A percentile compares a stretch with the other conserved stretches of the same genome.
These are phyloP conservation scores for Odobenus rosmarus DNA, from an alignment of 2,113 vertebrate genomes.

Conservation along the genomic window DNA sequence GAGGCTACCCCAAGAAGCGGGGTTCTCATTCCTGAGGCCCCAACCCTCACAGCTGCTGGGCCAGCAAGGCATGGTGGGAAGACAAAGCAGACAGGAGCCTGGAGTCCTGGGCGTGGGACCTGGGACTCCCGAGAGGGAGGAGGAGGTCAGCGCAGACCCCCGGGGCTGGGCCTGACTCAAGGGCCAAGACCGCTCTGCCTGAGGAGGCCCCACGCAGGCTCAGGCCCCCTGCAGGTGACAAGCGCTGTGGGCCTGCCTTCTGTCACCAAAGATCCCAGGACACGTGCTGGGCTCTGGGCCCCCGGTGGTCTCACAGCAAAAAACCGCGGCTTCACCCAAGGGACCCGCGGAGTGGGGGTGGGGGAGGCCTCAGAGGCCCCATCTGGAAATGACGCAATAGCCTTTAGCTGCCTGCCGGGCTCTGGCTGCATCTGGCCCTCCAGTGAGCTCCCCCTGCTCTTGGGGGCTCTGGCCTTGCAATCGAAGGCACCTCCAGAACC, in stretches of 20 bases:
- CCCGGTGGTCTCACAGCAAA: not conserved
- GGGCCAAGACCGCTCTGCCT: not conserved
- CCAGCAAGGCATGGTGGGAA: not conserved
- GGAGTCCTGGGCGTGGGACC: not conserved
- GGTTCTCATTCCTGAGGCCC: not conserved
- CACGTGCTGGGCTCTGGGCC: not conserved
- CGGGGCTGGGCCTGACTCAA: not conserved
- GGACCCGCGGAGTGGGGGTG: not conserved
- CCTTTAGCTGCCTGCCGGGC: not conserved
- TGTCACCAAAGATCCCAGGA: not conserved
- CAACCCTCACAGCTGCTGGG: not conserved
- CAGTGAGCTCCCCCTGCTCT: not conserved
- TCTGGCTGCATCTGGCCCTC: no score
- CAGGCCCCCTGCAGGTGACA: no score
- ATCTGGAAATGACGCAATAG: not conserved
- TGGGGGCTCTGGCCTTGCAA: not conserved
- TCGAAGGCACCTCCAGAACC: rapidly evolving
- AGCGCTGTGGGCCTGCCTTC: not conserved
- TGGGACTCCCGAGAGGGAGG: not conserved
- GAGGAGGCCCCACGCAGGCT: not conserved
- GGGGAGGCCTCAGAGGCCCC: not conserved
- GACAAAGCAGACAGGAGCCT: not conserved
- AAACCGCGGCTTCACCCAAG: not conserved
- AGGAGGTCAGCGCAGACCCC: not conserved
- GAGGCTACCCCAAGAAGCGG: not conserved